Base-by-base conservation (phyloP, 2,888 invertebrate species). In the Pyrrhosoma nymphula region DNA sequence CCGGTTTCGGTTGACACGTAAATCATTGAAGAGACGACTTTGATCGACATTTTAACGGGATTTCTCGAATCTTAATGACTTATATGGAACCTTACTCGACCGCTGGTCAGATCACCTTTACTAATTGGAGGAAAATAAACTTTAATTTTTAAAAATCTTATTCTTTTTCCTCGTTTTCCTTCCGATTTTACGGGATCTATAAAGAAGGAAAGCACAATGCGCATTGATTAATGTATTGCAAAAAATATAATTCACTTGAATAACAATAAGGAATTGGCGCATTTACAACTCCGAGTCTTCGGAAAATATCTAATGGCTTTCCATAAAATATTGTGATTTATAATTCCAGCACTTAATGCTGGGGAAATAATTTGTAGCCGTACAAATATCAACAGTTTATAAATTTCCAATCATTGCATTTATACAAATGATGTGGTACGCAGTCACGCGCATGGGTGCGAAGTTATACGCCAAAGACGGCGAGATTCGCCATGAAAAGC, bases 1-100 rank as follows among this genome's bases (percentile, higher is more conserved):
- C 69, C n/a, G 69, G 69, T 69, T 93, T 69, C 35, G 20, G 4
- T 20, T 12, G 60, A 35, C n/a, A 26, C 60, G 12, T 39, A 39
- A 30, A 91, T 91, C 91, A 60, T 39, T 63, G 20, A 23, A 20
- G 26, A 39, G n/a, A 75, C 55, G n/a, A 35, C 91, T 69, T 47
- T 93, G 93, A 93, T 93, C 75, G 93, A 93, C 69, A 93, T n/a
- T 69, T 55, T 4, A 47, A 82, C 82, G 30, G 82, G 18, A 75
- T 23, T 69, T 93, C 55, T 26, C 39, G 75, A 47, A 47, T 93
- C 47, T 75, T 55, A 93, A 69, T 56, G n/a, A 47, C 75, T 23
- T 75, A 93, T 47, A 93, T 69, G 69, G 93, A 93, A 69, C 47
- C 26, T 93, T 39, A 69, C 69, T 69, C 39, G 93, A 26, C 12